phyloP scores from a whole-genome alignment of 2,888 invertebrate species.

The Strigamia maritima region DNA sequence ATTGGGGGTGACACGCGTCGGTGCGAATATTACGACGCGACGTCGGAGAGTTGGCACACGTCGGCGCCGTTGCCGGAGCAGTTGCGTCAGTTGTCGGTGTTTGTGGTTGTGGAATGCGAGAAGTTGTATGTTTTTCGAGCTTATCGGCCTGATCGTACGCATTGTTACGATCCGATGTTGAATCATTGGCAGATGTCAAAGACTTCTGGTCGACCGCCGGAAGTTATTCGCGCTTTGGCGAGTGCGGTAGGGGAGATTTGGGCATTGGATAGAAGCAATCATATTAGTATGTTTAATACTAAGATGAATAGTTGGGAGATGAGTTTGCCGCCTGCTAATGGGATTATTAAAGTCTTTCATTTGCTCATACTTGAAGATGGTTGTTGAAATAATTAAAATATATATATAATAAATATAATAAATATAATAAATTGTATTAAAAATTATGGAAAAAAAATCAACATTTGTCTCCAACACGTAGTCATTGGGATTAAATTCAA shows the following conservation, averaged over 20 bases:
- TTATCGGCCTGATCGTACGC: not conserved
- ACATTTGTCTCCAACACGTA: no score
- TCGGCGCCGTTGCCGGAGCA: not conserved
- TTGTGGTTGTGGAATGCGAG: not conserved
- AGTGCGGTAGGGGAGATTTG: not conserved
- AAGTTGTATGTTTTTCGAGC: not conserved
- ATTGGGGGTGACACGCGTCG: slow-evolving; percentile 11
- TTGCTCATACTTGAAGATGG: not conserved
- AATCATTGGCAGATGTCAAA: not conserved
- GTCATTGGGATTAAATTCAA: no score
- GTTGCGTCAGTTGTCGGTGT: not conserved
- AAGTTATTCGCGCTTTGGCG: not conserved
- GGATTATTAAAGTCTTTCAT: not conserved
- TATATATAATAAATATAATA: no score
- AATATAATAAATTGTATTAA: no score
- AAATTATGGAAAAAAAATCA: not conserved
- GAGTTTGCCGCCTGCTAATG: not conserved
- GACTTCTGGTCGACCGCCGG: not conserved
- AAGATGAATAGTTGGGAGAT: not conserved
- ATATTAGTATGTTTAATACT: not conserved
- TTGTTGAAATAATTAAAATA: no score
- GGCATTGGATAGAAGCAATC: not conserved
- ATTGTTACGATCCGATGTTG: not conserved
- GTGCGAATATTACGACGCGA: slow-evolving; percentile 17
- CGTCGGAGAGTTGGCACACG: not conserved